These are phyloP conservation scores for Spizaetus ornatus DNA, from an alignment of 2,113 vertebrate genomes.

Conservation along the genomic window DNA sequence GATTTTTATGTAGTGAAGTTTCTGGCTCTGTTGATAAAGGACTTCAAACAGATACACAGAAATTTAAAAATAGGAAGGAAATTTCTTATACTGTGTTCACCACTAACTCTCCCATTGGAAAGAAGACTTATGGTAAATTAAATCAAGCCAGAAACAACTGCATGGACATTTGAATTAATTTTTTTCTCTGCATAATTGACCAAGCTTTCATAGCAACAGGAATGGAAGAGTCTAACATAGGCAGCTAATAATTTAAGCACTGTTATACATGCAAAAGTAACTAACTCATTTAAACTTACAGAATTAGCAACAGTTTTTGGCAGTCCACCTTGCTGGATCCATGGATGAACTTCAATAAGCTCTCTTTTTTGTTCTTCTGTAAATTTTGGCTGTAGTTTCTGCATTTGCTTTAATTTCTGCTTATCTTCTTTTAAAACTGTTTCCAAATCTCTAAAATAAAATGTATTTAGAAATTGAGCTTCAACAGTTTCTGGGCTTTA, in stretches of 20 bases:
- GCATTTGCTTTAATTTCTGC: conserved; percentile 84
- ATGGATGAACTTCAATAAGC: conserved; percentile 86
- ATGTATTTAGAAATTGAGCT: not conserved
- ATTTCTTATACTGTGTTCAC: not conserved
- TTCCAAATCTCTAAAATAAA: conserved; percentile 75
- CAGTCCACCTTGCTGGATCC: conserved; percentile 84
- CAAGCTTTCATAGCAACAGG: not conserved
- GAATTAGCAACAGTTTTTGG: conserved; percentile 81
- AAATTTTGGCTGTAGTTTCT: conserved; percentile 87
- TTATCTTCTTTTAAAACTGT: conserved; percentile 86
- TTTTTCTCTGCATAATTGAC: not conserved
- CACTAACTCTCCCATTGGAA: not conserved
- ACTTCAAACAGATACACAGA: not conserved
- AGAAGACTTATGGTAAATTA: not conserved
- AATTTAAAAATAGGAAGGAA: not conserved
- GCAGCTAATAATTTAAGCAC: not conserved
- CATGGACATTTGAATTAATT: not conserved
- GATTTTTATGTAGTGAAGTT: not conserved
- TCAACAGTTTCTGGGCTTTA: not conserved
- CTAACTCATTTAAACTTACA: conserved; percentile 58
- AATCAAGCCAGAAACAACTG: not conserved
- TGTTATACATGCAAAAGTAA: not conserved
- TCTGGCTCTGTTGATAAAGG: not conserved
- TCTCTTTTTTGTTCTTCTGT: conserved; percentile 84
- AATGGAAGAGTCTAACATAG: not conserved